These are phyloP conservation scores for Kryptolebias marmoratus DNA, from an alignment of 2,113 vertebrate genomes.

Conservation along the genomic window DNA sequence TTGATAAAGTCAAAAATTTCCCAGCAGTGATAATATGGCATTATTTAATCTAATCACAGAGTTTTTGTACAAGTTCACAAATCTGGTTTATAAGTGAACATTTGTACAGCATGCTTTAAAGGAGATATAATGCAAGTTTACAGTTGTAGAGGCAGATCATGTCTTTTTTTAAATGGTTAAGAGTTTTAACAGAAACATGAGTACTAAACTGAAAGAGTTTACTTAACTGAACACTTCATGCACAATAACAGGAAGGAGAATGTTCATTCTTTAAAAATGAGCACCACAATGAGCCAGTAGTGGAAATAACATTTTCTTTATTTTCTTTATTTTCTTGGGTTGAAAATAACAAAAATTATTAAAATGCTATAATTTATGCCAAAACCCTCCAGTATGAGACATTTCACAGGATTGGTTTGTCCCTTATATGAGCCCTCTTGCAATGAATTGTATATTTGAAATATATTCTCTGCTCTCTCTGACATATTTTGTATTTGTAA, in stretches of 20 bases:
- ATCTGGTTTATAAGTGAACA: no score
- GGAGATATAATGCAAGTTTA: no score
- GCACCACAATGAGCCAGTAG: background rate
- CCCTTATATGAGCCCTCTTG: background rate
- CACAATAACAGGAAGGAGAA: background rate
- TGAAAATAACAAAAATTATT: background rate
- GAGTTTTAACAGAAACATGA: background rate
- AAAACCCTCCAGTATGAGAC: slow-evolving; percentile 51
- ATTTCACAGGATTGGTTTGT: slow-evolving; percentile 3
- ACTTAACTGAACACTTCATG: background rate
- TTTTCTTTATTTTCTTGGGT: no score
- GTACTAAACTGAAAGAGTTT: background rate
- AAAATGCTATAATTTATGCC: background rate
- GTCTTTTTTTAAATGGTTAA: background rate
- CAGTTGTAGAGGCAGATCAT: no score
- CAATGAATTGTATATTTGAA: slow-evolving; percentile 62
- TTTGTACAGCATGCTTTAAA: no score
- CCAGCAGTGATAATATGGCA: no score
- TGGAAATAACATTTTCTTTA: no score
- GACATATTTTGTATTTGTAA: slow-evolving; percentile 20
- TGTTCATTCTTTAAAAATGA: background rate
- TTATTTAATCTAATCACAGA: no score
- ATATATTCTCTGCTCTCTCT: slow-evolving; percentile 32
- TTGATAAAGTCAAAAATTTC: no score
- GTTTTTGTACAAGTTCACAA: no score